Evolutionary conservation across 1,140 invertebrate species (phyloP).

Genomic region (Pissodes strobi): DNA sequence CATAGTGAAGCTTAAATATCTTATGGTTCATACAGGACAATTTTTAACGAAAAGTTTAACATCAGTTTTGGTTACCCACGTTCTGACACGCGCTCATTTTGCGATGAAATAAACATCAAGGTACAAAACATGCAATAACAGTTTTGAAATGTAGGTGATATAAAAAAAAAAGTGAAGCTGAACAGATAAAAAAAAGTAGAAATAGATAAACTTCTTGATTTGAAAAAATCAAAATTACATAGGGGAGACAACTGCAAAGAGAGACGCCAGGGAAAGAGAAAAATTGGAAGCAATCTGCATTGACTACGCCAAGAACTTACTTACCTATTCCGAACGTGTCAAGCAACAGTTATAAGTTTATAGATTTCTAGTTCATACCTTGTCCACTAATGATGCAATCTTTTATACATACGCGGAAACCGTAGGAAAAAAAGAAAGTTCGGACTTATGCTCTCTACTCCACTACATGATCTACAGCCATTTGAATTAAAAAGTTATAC

Average conservation of each 20-base stretch:
- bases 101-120: no score
- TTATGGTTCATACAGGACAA: no score
- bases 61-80: slow-evolving; percentile 35
- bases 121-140: no score
- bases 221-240: slow-evolving; percentile 29
- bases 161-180: no score
- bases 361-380: slow-evolving; percentile 37
- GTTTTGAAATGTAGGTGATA: no score
- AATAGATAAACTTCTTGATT: slow-evolving; percentile 17
- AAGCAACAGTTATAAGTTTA: slow-evolving; percentile 35
- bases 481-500: slow-evolving; percentile 19
- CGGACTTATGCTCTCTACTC: slow-evolving; percentile 40
- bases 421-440: slow-evolving; percentile 38
- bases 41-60: no score
- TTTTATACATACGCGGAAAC: slow-evolving; percentile 41
- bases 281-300: slow-evolving; percentile 32
- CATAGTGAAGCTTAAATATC: no score
- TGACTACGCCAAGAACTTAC: slow-evolving; percentile 40
- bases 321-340: slow-evolving; percentile 26
- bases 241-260: slow-evolving; percentile 17
- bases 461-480: slow-evolving; percentile 37
- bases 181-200: no score
- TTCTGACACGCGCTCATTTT: slow-evolving; percentile 19
- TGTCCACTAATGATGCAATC: slow-evolving; percentile 16
- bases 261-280: slow-evolving; percentile 4